Conservation (phyloP, 2,113 vertebrate species). For the Xenotilapia flavipinnis region DNA sequence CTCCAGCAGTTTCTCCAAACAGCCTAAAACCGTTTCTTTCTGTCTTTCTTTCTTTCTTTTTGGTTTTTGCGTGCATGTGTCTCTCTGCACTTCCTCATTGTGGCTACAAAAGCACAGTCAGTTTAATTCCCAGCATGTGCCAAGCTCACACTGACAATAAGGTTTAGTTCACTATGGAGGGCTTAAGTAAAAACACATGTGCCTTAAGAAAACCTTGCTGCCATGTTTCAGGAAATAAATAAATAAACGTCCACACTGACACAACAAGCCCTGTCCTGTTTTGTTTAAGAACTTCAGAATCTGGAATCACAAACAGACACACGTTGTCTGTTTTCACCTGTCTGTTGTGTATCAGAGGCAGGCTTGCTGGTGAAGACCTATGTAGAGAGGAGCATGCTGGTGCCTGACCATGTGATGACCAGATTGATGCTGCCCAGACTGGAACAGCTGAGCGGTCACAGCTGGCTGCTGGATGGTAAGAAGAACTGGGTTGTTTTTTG, state of each 20-base stretch:
- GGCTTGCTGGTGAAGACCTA: slow-evolving; percentile 81
- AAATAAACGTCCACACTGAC: neutral
- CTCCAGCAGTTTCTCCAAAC: neutral
- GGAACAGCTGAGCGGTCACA: slow-evolving; percentile 76
- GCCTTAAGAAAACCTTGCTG: neutral
- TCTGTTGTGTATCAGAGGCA: slow-evolving; percentile 72
- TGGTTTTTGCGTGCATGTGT: fast-evolving
- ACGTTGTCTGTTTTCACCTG: neutral
- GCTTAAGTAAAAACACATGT: slow-evolving; percentile 6
- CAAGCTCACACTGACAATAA: neutral
- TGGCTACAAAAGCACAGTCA: neutral
- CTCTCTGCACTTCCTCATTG: neutral
- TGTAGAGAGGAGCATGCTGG: slow-evolving; percentile 80
- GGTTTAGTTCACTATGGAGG: neutral
- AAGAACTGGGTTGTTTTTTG: neutral
- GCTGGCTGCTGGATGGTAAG: slow-evolving; percentile 89
- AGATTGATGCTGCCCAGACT: slow-evolving; percentile 80
- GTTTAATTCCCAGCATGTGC: neutral
- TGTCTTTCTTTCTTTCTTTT: neutral
- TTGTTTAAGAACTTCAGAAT: neutral
- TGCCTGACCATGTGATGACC: slow-evolving; percentile 90
- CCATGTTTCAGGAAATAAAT: neutral
- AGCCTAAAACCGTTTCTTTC: neutral
- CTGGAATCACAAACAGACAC: neutral
- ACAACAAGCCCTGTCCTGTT: neutral